Evolutionary conservation across 2,888 invertebrate genomes (phyloP).

Genomic region (Andrena bucephala): DNA sequence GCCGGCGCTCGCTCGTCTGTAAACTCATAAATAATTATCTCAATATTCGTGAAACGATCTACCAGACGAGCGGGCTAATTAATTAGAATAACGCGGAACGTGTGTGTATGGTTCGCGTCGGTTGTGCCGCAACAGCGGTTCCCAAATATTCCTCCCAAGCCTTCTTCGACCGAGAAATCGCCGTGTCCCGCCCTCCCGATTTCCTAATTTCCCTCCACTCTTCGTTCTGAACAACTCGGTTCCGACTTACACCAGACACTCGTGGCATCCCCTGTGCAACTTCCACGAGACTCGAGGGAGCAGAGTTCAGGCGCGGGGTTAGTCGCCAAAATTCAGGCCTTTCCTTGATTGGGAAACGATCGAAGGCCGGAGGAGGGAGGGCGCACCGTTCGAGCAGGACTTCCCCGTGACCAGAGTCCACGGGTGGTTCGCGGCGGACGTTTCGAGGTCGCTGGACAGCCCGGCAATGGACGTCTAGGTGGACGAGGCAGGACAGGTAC

Average conservation of each 20-base stretch:
- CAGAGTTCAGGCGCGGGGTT: too few species aligned
- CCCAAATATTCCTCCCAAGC: neutral
- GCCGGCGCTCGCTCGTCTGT: slow-evolving; percentile 43
- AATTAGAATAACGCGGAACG: slow-evolving; percentile 44
- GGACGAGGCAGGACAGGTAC: slow-evolving; percentile 56
- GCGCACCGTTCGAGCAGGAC: neutral
- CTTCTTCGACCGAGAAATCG: neutral
- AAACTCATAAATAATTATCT: slow-evolving; percentile 52
- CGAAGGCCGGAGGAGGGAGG: neutral
- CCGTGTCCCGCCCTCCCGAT: neutral
- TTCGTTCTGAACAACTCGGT: too few species aligned
- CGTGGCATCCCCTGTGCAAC: too few species aligned
- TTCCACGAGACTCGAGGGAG: too few species aligned
- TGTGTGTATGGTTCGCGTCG: slow-evolving; percentile 3
- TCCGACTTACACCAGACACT: too few species aligned
- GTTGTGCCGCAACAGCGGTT: slow-evolving; percentile 30
- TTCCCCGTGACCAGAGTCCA: slow-evolving; percentile 2
- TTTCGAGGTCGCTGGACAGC: slow-evolving; percentile 59
- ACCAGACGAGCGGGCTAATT: slow-evolving; percentile 51
- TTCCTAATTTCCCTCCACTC: neutral
- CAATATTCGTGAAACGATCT: slow-evolving; percentile 59
- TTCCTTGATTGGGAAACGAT: too few species aligned
- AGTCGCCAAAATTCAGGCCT: too few species aligned
- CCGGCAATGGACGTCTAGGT: slow-evolving; percentile 28
- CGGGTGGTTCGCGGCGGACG: slow-evolving; percentile 45